phyloP scores from a whole-genome alignment of 2,113 vertebrate species.

The Pandion haliaetus region DNA sequence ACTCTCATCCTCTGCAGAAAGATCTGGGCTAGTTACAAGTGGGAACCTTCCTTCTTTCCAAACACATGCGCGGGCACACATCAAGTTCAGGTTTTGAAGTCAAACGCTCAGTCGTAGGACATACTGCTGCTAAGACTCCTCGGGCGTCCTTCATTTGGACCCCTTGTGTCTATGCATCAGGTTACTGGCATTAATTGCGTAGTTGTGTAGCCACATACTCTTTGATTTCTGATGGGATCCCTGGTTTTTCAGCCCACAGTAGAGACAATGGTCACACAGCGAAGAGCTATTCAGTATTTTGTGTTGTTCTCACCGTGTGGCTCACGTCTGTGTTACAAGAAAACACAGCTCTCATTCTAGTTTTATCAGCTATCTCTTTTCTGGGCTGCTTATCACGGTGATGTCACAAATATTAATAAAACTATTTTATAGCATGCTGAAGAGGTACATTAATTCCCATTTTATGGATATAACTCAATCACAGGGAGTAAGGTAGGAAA shows the following conservation, averaged over 20 bases:
- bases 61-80: fast-evolving
- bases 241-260: background rate
- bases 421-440: background rate
- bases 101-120: background rate
- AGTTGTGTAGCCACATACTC: background rate
- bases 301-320: background rate
- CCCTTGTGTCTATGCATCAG: background rate
- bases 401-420: background rate
- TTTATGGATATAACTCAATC: background rate
- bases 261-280: background rate
- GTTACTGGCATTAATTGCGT: background rate
- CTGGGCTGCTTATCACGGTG: background rate
- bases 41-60: background rate
- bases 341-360: background rate
- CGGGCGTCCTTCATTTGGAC: background rate
- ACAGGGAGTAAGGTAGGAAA: background rate
- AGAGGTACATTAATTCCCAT: background rate
- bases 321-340: background rate
- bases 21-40: background rate
- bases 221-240: background rate
- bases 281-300: background rate
- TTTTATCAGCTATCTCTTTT: background rate
- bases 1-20: background rate
- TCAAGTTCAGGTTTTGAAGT: background rate
- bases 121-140: background rate